Conservation (phyloP, 1,140 invertebrate genomes). For the Oreohelix idahoensis region DNA sequence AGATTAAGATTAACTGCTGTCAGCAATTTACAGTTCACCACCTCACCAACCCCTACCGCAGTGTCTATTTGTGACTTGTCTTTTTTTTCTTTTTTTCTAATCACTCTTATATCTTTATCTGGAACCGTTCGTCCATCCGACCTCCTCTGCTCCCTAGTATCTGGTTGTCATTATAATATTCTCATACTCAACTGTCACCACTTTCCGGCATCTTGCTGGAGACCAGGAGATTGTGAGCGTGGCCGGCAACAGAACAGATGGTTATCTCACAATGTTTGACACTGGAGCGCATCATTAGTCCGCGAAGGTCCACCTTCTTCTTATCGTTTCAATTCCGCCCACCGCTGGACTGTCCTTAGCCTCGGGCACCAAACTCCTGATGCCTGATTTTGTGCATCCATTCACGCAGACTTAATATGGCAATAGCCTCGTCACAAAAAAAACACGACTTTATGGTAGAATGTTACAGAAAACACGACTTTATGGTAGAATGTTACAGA, state of each 20-base stretch:
- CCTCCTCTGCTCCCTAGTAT: no score
- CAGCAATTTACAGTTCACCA: no score
- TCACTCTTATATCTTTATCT: no score
- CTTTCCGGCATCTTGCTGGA: background rate
- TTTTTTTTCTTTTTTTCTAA: no score
- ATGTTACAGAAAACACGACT: no score
- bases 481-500: no score
- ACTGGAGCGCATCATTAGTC: conserved; percentile 14
- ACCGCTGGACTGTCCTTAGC: background rate
- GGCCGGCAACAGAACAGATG: conserved; percentile 19
- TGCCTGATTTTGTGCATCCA: background rate
- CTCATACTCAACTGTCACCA: background rate
- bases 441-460: background rate
- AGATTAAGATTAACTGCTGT: no score
- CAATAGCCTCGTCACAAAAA: background rate
- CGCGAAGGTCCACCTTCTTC: background rate
- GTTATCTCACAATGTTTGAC: conserved; percentile 9
- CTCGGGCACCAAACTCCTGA: background rate
- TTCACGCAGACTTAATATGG: background rate
- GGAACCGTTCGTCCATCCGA: no score
- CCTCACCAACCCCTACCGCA: no score
- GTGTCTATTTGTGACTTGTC: no score
- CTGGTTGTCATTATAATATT: background rate
- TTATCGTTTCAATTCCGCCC: background rate
- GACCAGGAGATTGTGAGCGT: background rate